Evolutionary conservation across 2,888 invertebrate species (phyloP).

Genomic region (Lochmaea crataegi): DNA sequence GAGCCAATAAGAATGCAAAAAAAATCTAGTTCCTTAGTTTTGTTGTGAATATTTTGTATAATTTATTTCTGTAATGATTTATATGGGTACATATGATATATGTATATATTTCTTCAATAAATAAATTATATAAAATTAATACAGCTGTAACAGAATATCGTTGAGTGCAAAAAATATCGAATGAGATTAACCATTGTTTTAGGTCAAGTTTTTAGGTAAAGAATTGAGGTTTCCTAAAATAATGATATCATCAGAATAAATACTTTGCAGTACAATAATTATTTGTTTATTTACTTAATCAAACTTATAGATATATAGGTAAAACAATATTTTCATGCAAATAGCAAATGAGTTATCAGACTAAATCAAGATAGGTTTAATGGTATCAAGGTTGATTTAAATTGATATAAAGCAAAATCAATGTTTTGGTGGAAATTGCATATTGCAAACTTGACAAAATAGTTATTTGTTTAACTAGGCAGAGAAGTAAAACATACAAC

Average conservation of each 20-base stretch:
- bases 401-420: too few species aligned
- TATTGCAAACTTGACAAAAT: too few species aligned
- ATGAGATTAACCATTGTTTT: slow-evolving; percentile 3
- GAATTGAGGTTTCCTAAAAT: slow-evolving; percentile 3
- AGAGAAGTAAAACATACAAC: too few species aligned
- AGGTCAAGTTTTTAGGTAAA: background rate
- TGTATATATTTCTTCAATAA: too few species aligned
- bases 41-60: too few species aligned
- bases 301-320: slow-evolving; percentile 5
- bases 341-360: background rate
- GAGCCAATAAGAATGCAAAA: too few species aligned
- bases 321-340: background rate
- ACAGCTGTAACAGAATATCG: background rate
- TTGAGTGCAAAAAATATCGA: background rate
- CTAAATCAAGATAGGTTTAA: background rate
- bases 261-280: background rate
- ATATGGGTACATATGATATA: too few species aligned
- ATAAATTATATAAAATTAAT: background rate
- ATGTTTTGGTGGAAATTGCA: too few species aligned
- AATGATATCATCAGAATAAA: slow-evolving; percentile 1
- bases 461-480: too few species aligned
- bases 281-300: background rate
- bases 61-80: too few species aligned
- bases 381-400: background rate
- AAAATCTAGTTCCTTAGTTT: too few species aligned